Evolutionary conservation across 2,888 invertebrate genomes (phyloP), one percentile per base, ranked within the genome.

Genomic region (Yponomeuta malinellus): DNA sequence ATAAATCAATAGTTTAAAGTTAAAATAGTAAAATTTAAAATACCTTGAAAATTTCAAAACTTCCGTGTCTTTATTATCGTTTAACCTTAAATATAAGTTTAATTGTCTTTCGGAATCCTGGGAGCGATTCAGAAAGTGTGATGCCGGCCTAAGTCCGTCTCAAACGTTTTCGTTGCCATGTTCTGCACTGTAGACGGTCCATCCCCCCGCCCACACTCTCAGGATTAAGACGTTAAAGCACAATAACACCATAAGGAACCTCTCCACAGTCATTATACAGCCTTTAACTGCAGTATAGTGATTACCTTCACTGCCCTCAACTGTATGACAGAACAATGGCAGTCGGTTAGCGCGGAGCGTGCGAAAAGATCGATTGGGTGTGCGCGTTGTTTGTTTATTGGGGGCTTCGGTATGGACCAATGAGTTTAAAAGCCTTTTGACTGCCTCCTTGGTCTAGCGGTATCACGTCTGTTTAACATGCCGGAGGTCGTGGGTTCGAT

Each of bases 211-310:
- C 52, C 52, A 59, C 52, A 59, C 52, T 59, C 52, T 15, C 3
- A 59, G 52, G 12, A 59, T 59, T 12, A 59, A 59, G 52, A 59
- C 52, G 15, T 59, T 59, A 59, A 59, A 59, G 15, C 52, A 59
- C 52, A 59, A 59, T 59, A 59, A 59, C 52, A 59, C 52, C 52
- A 59, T 59, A 59, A 59, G 52, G 52, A 59, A 59, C 52, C 15
- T 59, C 52, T 59, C 52, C 10, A 12, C 52, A 12, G 52, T 59
- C 15, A 59, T 59, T 59, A 59, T 59, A 15, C 52, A 59, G 52
- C 15, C 52, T 59, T 15, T 59, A 3, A 12, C 52, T 59, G 52
- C 52, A 59, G 52, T 59, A 59, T 59, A 15, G 15, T 59, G 52
- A 59, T 12, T 59, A 15, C 15, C 15, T 59, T 10, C 15, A 12